Conservation (phyloP, 2,113 vertebrate species). For the Halcyon malimbica region DNA sequence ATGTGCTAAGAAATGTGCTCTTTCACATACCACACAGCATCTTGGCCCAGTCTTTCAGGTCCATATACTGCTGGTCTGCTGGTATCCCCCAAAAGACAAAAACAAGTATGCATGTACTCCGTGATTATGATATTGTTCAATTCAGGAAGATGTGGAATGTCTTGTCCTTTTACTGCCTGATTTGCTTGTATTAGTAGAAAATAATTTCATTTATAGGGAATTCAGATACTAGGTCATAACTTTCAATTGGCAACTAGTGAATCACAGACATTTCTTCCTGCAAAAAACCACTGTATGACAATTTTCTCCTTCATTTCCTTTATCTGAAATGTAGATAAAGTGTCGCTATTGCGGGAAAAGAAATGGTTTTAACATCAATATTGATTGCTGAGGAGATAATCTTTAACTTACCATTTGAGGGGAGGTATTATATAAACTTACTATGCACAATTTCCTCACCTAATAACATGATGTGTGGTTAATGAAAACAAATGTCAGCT, state of each 20-base stretch:
- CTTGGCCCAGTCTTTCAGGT: not conserved
- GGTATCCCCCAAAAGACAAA: not conserved
- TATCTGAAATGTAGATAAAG: not conserved
- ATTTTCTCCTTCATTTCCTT: not conserved
- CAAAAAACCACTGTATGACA: not conserved
- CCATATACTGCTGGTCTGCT: not conserved
- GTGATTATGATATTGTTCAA: not conserved
- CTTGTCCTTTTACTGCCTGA: not conserved
- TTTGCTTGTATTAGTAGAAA: not conserved
- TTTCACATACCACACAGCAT: not conserved
- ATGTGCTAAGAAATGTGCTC: not conserved
- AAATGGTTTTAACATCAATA: not conserved
- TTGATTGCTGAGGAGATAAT: not conserved
- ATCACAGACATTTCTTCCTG: not conserved
- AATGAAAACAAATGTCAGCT: conserved; percentile 32
- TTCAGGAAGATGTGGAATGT: not conserved
- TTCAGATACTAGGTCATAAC: not conserved
- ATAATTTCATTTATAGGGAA: not conserved
- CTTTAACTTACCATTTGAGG: not conserved
- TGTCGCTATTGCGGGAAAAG: not conserved
- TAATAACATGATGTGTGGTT: not conserved
- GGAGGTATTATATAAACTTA: not conserved
- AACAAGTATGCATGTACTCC: not conserved
- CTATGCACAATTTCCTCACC: not conserved
- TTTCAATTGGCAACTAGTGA: not conserved